Evolutionary conservation across 2,888 invertebrate genomes (phyloP).

Genomic region (Coleophora flavipennella): DNA sequence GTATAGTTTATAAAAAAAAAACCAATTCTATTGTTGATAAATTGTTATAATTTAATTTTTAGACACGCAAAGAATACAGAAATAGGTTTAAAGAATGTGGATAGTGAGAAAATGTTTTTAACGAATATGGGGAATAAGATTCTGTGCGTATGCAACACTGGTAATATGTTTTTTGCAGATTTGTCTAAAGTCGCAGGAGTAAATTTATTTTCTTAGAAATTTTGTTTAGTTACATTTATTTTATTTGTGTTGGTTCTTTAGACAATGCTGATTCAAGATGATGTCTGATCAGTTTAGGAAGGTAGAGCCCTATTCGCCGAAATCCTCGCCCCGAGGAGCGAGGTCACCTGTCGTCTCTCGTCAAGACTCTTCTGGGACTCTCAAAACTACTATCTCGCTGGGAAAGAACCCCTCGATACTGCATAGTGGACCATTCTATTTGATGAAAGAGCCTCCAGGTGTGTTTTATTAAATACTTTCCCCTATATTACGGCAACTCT

Average conservation of each 20-base stretch:
- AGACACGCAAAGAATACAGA: too few species aligned
- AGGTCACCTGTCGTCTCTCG: constrained; percentile 96
- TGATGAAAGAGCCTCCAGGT: constrained; percentile 97
- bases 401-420: constrained; percentile 98
- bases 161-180: constrained; percentile 15
- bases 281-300: constrained; percentile 94
- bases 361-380: constrained; percentile 96
- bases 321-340: constrained; percentile 93
- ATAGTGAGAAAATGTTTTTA: too few species aligned
- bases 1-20: too few species aligned
- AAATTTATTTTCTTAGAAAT: constrained; percentile 49
- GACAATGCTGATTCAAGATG: constrained; percentile 81
- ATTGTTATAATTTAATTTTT: too few species aligned
- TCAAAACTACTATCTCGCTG: constrained; percentile 97
- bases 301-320: constrained; percentile 95
- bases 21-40: too few species aligned
- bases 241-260: constrained; percentile 47
- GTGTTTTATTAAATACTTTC: constrained; percentile 27
- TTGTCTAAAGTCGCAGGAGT: constrained; percentile 40
- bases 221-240: constrained; percentile 50
- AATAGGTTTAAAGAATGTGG: too few species aligned
- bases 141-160: too few species aligned
- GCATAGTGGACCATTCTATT: constrained; percentile 97
- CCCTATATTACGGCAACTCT: too few species aligned
- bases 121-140: too few species aligned